These are phyloP conservation scores for Anas capensis DNA, from an alignment of 2,797 vertebrate genomes.

Conservation along the genomic window DNA sequence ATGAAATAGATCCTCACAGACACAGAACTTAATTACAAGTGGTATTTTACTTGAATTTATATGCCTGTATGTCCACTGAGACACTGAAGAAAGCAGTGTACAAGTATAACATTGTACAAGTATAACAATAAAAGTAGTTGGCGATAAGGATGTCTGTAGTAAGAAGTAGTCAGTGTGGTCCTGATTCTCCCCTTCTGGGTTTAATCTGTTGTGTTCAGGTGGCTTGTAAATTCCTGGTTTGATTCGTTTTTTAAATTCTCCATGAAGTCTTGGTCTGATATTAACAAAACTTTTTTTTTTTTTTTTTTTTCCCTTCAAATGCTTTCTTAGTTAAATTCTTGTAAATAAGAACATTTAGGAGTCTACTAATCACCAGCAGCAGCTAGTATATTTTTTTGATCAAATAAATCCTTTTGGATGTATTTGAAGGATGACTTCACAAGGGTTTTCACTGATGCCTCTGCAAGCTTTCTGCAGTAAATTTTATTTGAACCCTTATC, in stretches of 20 bases:
- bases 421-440: not conserved
- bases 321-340: not conserved
- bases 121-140: not conserved
- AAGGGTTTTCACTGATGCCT: not conserved
- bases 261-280: not conserved
- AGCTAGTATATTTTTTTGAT: not conserved
- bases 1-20: not conserved
- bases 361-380: not conserved
- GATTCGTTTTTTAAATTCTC: not conserved
- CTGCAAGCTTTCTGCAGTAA: not conserved
- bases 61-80: not conserved
- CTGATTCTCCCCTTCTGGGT: not conserved
- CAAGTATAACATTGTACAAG: not conserved
- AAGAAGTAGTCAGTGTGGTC: not conserved
- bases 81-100: not conserved
- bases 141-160: not conserved
- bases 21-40: not conserved
- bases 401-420: not conserved
- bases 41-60: not conserved
- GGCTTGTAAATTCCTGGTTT: not conserved
- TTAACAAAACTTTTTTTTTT: not conserved
- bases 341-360: not conserved
- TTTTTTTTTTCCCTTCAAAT: not conserved
- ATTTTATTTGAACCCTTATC: not conserved
- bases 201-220: not conserved